Percentiles rank a stretch among this genome's conserved stretches.
Conservation (phyloP, 1,140 invertebrate species). For the Asobara japonica region DNA sequence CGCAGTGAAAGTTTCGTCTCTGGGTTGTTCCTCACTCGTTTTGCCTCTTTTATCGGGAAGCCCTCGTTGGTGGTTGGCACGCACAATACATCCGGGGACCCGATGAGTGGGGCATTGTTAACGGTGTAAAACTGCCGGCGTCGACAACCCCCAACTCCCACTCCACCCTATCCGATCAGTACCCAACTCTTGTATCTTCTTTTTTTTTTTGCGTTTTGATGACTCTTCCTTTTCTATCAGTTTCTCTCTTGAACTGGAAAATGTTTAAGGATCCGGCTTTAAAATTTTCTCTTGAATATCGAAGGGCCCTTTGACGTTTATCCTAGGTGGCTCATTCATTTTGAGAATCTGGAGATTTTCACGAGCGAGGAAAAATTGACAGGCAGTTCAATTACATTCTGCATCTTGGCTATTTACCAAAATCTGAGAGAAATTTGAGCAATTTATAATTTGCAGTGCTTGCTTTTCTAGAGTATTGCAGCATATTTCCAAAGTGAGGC, state of each 20-base stretch:
- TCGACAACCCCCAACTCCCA: conserved; percentile 3
- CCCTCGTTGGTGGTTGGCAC: conserved; percentile 14
- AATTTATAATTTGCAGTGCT: too few species aligned
- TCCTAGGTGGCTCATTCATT: neutral
- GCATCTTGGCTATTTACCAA: too few species aligned
- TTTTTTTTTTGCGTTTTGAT: neutral
- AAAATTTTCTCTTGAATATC: neutral
- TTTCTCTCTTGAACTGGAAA: conserved; percentile 2
- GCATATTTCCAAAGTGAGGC: too few species aligned
- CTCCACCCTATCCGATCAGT: conserved; percentile 10
- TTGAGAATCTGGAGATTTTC: too few species aligned
- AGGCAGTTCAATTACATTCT: too few species aligned
- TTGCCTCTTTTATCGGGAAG: conserved; percentile 6
- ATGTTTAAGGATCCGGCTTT: neutral
- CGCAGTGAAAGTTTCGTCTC: conserved; percentile 13
- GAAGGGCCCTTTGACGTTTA: neutral
- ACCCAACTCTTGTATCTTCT: neutral
- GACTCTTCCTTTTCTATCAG: neutral
- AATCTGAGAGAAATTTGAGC: too few species aligned
- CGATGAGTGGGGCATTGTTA: conserved; percentile 11
- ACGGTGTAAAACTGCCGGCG: conserved; percentile 16
- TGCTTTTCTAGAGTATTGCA: too few species aligned
- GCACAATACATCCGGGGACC: conserved; percentile 11
- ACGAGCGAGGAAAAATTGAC: too few species aligned
- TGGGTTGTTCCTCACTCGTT: neutral